phyloP scores from a whole-genome alignment of 2,113 vertebrate species.

The Lasiurus cinereus region DNA sequence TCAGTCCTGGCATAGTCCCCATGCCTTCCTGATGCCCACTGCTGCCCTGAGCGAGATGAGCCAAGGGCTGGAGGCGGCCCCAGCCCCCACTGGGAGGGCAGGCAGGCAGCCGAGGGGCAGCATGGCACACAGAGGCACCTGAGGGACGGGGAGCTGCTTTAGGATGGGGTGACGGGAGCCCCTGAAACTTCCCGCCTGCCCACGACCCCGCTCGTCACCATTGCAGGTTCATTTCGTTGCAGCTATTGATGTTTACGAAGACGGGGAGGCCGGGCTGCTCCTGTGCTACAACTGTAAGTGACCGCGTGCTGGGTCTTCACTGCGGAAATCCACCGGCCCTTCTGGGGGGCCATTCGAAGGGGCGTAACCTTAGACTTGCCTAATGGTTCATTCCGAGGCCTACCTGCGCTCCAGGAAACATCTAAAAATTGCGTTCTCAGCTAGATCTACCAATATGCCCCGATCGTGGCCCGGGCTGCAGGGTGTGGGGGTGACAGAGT shows the following conservation, averaged over 20 bases:
- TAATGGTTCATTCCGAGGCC: fast-evolving
- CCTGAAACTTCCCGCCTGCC: background rate
- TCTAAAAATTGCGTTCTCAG: background rate
- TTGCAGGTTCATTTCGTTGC: conserved; percentile 98
- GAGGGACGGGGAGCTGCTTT: background rate
- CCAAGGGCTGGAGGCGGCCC: background rate
- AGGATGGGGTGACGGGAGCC: background rate
- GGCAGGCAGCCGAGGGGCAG: background rate
- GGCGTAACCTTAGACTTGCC: background rate
- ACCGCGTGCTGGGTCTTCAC: too few species aligned
- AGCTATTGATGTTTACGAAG: conserved; percentile 99
- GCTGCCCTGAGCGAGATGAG: background rate
- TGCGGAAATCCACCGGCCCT: background rate
- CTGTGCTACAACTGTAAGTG: conserved; percentile 99
- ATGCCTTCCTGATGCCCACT: background rate
- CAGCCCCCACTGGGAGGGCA: too few species aligned
- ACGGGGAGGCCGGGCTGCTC: conserved; percentile 98
- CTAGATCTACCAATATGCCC: background rate
- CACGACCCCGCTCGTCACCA: conserved; percentile 79
- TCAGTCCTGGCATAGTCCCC: background rate
- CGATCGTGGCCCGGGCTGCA: background rate
- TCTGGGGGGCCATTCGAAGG: background rate
- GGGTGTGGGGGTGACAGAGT: background rate
- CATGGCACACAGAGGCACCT: too few species aligned
- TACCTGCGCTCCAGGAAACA: background rate